Evolutionary conservation across 2,797 vertebrate genomes (phyloP), one percentile per base, ranked within the genome.

Genomic region (Siniperca obscura): DNA sequence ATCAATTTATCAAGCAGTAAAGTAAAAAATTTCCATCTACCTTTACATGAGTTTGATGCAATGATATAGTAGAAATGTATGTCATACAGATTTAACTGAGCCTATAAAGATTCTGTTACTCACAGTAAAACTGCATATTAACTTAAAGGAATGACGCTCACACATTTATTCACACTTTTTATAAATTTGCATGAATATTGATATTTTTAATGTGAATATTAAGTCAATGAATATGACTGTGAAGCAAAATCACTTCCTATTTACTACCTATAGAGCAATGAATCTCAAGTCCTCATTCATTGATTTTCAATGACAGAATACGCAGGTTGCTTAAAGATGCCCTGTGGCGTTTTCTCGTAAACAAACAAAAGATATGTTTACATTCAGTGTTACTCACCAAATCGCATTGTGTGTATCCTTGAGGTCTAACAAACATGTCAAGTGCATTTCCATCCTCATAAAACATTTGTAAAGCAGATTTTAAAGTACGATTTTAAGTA

Each of bases 21-120:
- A 12, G 30, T 61, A 13, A 2, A 30, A 30, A 44, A 19, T 73
- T 70, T 14, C 6, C 9, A 13, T 69, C 7, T 16, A 9, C 34
- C 5, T 44, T 36, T 1, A 38, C 7, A 7, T 3, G 36, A 68
- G 12, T 71, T 53, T 40, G 59, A 76, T 46, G 27, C 19, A 62
- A 21, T n/a, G 42, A 62, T 60, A 40, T 1, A 40, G 34, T n/a
- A 44, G 10, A 62, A 19, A 64, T 57, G 34, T 46, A 12, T 61
- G 53, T 64, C 52, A 69, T 55, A 3, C 48, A 73, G 46, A 67
- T 50, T 67, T 55, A 86, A 71, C 9, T 36, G 44, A 74, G 36
- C 69, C 57, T 55, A 8, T 27, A 44, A 74, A 75, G 71, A 74
- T 75, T 68, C 9, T 60, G 40, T 71, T 64, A 57, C 55, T 30